Evolutionary conservation across 2,797 vertebrate species (phyloP), one percentile per base, ranked within the genome.

Genomic region (Parotocinclus haroldoi): DNA sequence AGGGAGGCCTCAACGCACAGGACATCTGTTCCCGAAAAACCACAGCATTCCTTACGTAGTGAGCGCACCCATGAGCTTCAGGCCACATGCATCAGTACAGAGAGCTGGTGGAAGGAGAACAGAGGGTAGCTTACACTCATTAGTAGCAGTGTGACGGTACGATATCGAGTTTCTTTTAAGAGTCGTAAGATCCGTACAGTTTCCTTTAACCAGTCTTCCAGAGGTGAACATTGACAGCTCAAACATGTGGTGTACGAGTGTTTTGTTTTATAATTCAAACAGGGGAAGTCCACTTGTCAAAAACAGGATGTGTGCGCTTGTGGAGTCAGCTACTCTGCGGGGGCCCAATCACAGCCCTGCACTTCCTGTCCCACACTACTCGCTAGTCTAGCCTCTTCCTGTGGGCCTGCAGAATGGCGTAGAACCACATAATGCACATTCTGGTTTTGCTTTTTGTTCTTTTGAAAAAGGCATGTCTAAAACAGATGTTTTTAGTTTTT

Each of bases 211-310:
- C 37, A 14, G n/a, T 3, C 9, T 16, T 10, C 38, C 55, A 40
- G 17, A 52, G 27, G 17, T 37, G 38, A 63, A 71, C 17, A 9
- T 48, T 45, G 48, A 65, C 63, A 57, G 56, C 76, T 73, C 58
- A 68, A 73, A 78, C 63, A 14, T 63, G 18, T 18, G 53, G 75
- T n/a, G n/a, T 57, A 63, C 63, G 77, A 66, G 53, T 74, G 64
- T 78, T 81, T 74, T 71, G 78, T 76, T 83, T 78, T 78, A 84
- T 78, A 79, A 68, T 70, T 76, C 55, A 82, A 84, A 78, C 14
- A 69, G 68, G 82, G 83, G 86, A 87, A 86, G 84, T 88, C 81
- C 82, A 81, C 79, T 84, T 85, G 81, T 87, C 81, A 87, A 89
- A 87, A 90, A 89, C 87, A 89, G 86, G 88, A 91, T 87, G 79